Conservation (phyloP, 2,888 invertebrate genomes). For the Eristalis tenax region DNA sequence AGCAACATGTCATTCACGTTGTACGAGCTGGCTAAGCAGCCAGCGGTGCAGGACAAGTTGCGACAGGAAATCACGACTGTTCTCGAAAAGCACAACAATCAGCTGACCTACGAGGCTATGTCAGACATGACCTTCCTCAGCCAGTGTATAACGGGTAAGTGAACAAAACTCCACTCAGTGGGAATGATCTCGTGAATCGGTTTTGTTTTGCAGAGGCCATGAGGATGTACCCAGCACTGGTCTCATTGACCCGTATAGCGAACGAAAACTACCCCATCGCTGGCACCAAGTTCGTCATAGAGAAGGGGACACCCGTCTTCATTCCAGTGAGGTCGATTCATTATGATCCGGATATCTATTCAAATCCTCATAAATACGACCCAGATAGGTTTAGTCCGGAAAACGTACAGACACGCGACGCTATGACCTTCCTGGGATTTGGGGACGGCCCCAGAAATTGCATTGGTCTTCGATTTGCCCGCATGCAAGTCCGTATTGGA, state of each 20-base stretch:
- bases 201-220: conserved; percentile 79
- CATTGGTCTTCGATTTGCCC: conserved; percentile 77
- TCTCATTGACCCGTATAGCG: conserved; percentile 77
- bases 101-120: conserved; percentile 81
- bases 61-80: conserved; percentile 80
- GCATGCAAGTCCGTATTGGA: conserved; percentile 77
- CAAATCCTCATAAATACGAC: conserved; percentile 80
- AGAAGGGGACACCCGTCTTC: conserved; percentile 77
- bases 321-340: conserved; percentile 80
- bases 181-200: background rate
- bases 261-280: conserved; percentile 77
- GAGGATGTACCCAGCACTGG: conserved; percentile 81
- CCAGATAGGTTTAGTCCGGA: conserved; percentile 81
- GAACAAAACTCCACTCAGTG: background rate
- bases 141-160: conserved; percentile 81
- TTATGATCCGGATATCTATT: conserved; percentile 80
- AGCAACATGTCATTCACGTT: conserved; percentile 82
- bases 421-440: conserved; percentile 79
- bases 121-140: conserved; percentile 82
- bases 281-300: conserved; percentile 75
- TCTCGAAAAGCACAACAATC: conserved; percentile 77
- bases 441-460: conserved; percentile 79
- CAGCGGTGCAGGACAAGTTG: conserved; percentile 80
- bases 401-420: conserved; percentile 75
- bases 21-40: conserved; percentile 82